phyloP scores from a whole-genome alignment of 1,140 invertebrate species.

The Lethrus apterus region DNA sequence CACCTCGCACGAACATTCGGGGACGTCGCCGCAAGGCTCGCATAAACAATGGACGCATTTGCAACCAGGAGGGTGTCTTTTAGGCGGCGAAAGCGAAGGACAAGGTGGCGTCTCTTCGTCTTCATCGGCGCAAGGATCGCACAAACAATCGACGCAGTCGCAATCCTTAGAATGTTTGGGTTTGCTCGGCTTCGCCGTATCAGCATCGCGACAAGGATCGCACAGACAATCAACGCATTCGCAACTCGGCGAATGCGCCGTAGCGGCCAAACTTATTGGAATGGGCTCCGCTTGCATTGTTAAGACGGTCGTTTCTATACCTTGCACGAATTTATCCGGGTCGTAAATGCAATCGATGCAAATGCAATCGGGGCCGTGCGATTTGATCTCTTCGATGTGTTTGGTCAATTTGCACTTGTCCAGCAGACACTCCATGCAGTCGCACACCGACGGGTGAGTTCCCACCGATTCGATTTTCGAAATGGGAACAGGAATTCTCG shows the following conservation, averaged over 20 bases:
- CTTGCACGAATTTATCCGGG: no score
- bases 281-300: no score
- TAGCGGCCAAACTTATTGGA: no score
- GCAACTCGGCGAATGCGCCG: constrained; percentile 14
- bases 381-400: constrained; percentile 14
- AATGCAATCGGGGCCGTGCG: no score
- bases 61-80: constrained; percentile 18
- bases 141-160: constrained; percentile 9
- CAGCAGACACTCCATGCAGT: constrained; percentile 16
- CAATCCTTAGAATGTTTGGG: constrained; percentile 9
- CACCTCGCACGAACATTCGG: constrained; percentile 16
- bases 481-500: no score
- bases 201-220: constrained; percentile 1
- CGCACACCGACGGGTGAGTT: no score
- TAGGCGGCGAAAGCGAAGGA: no score
- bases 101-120: no score
- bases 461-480: no score
- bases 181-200: background rate
- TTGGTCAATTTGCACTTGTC: no score
- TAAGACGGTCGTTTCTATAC: no score
- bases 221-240: constrained; percentile 13
- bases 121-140: constrained; percentile 2
- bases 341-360: no score
- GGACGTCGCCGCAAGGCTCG: constrained; percentile 10
- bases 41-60: constrained; percentile 25